Base-by-base conservation (phyloP, 2,888 invertebrate genomes). In the Chrysolina oricalcia region DNA sequence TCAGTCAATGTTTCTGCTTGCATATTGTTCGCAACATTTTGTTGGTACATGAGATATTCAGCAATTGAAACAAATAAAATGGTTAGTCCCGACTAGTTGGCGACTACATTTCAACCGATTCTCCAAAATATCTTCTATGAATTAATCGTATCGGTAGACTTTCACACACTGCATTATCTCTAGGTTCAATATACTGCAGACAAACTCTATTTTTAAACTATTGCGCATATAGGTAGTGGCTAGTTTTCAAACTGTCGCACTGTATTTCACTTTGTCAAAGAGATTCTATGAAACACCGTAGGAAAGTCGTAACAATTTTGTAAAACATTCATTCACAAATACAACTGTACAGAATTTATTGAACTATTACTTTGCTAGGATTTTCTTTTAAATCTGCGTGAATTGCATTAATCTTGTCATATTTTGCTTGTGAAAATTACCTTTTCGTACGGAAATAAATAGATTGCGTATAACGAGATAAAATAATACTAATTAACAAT, bases 331-430 rank as follows among this genome's bases (percentile, higher is more conserved):
- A 82, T 77, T 74, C 80, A 78, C 76, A 75, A 68, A 75, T 80
- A 77, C 59, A 59, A 73, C 81, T 82, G 82, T 81, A 82, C 82
- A 82, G 71, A 71, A 77, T 81, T 77, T 78, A 67, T 50, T 23
- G 50, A 67, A 67, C 71, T 80, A 76, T 68, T 73, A 74, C 76
- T 75, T 78, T 75, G 68, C 78, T 77, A 80, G 75, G 77, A 74
- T 75, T 62, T 78, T 74, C 72, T 73, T 70, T 75, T 59, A 13
- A 74, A 79, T 77, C 81, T 81, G 82, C 82, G 79, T 80, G 81
- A 81, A 78, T 66, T 70, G 67, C 17, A 68, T 65, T 21, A 48
- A 72, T 67, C 43, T 21, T 63, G 46, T 65, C 65, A 59, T 46
- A 73, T 62, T 50, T 46, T 46, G 48, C 19, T 70, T 27, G 72